phyloP scores from a whole-genome alignment of 2,113 vertebrate genomes.

The Synodontis membranacea region DNA sequence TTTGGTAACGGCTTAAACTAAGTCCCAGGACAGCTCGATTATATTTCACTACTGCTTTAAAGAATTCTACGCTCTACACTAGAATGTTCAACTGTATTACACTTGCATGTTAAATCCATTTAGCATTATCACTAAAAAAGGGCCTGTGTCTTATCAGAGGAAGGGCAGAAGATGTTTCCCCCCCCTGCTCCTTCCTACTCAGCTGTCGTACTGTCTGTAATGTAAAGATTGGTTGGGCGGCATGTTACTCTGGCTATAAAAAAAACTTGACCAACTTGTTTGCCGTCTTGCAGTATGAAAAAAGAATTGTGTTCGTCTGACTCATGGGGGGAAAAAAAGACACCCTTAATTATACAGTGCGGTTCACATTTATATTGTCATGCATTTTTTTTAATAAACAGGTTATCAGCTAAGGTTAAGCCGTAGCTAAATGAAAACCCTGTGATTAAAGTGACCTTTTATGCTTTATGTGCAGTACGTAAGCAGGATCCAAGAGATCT shows the following conservation, averaged over 20 bases:
- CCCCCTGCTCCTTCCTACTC: background rate
- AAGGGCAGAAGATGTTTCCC: constrained; percentile 5
- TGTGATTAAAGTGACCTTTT: constrained; percentile 2
- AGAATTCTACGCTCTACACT: background rate
- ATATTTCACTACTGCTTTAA: background rate
- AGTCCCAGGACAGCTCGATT: background rate
- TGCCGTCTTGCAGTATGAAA: background rate
- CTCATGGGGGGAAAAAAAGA: background rate
- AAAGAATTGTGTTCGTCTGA: background rate
- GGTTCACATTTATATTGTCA: background rate
- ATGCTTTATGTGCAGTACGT: constrained; percentile 77
- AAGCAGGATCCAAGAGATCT: constrained; percentile 88
- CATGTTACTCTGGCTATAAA: constrained; percentile 3
- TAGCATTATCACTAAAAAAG: constrained; percentile 14
- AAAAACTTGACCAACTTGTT: constrained; percentile 40
- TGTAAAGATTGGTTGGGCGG: background rate
- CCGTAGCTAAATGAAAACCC: background rate
- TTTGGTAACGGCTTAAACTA: background rate
- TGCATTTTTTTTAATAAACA: background rate
- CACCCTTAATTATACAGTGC: background rate
- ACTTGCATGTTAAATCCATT: background rate
- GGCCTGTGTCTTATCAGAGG: constrained; percentile 37
- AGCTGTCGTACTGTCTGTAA: constrained; percentile 24
- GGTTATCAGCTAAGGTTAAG: background rate
- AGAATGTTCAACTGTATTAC: background rate